phyloP scores from a whole-genome alignment of 2,113 vertebrate genomes.

The Rhegmatorhina hoffmannsi region DNA sequence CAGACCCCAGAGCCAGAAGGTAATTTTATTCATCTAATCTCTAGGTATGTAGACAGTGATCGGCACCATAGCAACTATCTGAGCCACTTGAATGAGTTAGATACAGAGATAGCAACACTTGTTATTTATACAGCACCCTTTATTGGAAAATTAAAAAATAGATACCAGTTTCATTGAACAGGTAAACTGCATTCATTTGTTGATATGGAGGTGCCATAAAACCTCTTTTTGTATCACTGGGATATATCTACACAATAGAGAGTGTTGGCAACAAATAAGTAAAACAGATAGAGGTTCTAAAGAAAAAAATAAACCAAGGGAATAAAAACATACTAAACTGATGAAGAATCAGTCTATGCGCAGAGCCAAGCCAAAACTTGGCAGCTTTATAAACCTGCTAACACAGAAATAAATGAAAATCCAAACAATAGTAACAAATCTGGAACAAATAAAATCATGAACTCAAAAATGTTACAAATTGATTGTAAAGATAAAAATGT shows the following conservation, averaged over 20 bases:
- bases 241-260: neutral
- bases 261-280: neutral
- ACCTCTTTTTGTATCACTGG: neutral
- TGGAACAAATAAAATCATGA: constrained; percentile 32
- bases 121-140: constrained; percentile 49
- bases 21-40: constrained; percentile 3
- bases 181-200: constrained; percentile 32
- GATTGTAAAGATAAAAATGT: constrained; percentile 7
- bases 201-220: constrained; percentile 1
- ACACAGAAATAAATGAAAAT: constrained; percentile 38
- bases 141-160: constrained; percentile 44
- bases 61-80: constrained; percentile 21
- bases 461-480: constrained; percentile 1
- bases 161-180: constrained; percentile 10
- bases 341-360: neutral
- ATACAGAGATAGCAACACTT: constrained; percentile 3
- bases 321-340: neutral
- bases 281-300: constrained; percentile 23
- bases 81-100: constrained; percentile 1
- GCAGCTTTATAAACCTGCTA: constrained; percentile 47
- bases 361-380: constrained; percentile 40
- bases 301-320: constrained; percentile 12
- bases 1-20: neutral
- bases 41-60: neutral
- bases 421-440: constrained; percentile 34